Conservation (phyloP, 1,140 invertebrate genomes). For the Trichonephila clavata region DNA sequence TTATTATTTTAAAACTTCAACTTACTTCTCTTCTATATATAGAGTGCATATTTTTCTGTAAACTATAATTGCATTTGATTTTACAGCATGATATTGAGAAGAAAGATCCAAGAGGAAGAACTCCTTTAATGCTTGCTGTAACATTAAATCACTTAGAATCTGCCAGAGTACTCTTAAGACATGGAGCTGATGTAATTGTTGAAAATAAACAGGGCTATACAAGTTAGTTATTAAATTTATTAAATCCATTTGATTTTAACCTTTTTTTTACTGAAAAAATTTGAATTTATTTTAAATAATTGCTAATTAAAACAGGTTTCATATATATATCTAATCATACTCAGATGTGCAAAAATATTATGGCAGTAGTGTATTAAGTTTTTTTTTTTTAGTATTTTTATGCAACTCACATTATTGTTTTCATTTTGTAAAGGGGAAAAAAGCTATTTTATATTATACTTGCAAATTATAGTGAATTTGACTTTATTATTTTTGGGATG, state of each 20-base stretch:
- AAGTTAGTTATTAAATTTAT: constrained; percentile 62
- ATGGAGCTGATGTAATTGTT: constrained; percentile 95
- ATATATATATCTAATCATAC: too few species aligned
- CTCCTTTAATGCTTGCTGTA: constrained; percentile 95
- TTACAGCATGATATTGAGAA: constrained; percentile 87
- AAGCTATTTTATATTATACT: too few species aligned
- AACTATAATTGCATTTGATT: not conserved
- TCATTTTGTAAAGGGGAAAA: too few species aligned
- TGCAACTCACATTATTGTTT: too few species aligned
- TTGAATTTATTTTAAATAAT: too few species aligned
- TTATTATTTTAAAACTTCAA: not conserved
- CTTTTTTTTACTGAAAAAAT: too few species aligned
- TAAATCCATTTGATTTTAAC: not conserved
- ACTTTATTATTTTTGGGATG: too few species aligned
- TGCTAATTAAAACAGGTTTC: too few species aligned
- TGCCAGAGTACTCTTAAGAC: constrained; percentile 88
- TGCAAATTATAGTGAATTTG: too few species aligned
- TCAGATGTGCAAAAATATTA: too few species aligned
- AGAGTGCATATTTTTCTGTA: not conserved
- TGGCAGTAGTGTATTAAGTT: too few species aligned
- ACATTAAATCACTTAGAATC: constrained; percentile 92
- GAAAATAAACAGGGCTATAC: constrained; percentile 90
- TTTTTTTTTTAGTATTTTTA: too few species aligned
- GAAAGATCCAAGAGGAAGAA: constrained; percentile 92
- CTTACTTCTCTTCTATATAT: not conserved